A percentile compares a stretch with the other conserved stretches of the same genome.
These are phyloP conservation scores for Valencia hispanica DNA, from an alignment of 2,797 vertebrate species.

Conservation along the genomic window DNA sequence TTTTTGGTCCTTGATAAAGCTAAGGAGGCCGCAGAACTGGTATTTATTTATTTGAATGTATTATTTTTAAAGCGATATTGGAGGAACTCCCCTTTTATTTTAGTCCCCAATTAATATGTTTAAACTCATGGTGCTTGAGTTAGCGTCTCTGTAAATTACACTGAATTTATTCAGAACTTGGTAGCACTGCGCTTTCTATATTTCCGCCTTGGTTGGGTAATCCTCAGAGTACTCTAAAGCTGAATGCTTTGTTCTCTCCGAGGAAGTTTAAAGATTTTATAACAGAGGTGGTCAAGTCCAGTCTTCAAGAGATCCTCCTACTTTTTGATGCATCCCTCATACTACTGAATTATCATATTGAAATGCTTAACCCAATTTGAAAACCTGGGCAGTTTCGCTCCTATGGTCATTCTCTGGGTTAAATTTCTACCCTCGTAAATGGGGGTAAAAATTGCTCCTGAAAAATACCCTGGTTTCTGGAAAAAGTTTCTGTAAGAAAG, in stretches of 20 bases:
- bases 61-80: too few relatives aligned
- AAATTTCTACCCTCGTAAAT: too few relatives aligned
- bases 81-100: background rate
- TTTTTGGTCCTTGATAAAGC: background rate
- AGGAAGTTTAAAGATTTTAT: background rate
- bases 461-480: background rate
- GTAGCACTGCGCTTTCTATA: too few relatives aligned
- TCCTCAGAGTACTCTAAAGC: too few relatives aligned
- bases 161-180: too few relatives aligned
- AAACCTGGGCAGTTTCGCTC: too few relatives aligned
- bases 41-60: too few relatives aligned
- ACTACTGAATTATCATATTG: background rate
- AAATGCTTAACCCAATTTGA: background rate
- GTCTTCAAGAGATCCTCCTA: too few relatives aligned
- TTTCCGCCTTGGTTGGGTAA: too few relatives aligned
- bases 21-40: background rate
- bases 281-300: too few relatives aligned
- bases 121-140: background rate
- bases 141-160: background rate
- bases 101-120: background rate
- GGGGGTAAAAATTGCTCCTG: background rate
- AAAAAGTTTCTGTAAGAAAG: background rate
- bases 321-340: too few relatives aligned
- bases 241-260: background rate
- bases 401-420: too few relatives aligned